Base-by-base conservation (phyloP, 2,113 vertebrate genomes). In the Girardinichthys multiradiatus region DNA sequence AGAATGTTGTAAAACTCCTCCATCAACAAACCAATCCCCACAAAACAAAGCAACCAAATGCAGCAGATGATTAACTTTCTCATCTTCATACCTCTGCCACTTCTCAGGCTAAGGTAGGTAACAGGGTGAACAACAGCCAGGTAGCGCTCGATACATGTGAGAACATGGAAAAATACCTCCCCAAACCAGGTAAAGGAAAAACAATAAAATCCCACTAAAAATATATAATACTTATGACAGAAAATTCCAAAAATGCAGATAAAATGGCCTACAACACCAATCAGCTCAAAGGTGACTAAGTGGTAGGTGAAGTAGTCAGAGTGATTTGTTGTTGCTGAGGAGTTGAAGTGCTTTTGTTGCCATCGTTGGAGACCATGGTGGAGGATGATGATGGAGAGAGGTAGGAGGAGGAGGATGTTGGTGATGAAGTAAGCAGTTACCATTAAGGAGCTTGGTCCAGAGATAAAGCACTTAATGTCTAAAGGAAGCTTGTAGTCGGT, bases 351-450 rank as follows among this genome's bases (percentile, higher is more conserved):
- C 42, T 68, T 75, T 35, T 61, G 57, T 30, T 13, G 13, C 31
- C 58, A 30, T 24, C 62, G 4, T 39, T 54, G 58, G 17, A 68
- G 17, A 29, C 58, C 42, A 57, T 68, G 57, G n/a, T 54, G n/a
- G 74, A 76, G 58, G 59, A 61, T 57, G n/a, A 57, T 1, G 74
- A 68, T 63, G 65, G 1, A 54, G 57, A 75, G 30, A 26, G 65
- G 73, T 8, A 68, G 39, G 42, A 54, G 39, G 30, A 76, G n/a
- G 42, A 37, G 24, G n/a, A 54, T 35, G 26, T 21, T 35, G 21
- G 31, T 68, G 30, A 37, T n/a, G 21, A 14, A 51, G 29, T 17
- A 68, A 2, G 9, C 33, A 7, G 24, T n/a, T 1, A 58, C 27
- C 17, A 37, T 54, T 30, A 54, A 54, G n/a, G 13, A 29, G 30